These are phyloP conservation scores for Oryzaephilus surinamensis DNA, from an alignment of 1,140 invertebrate genomes.

Conservation along the genomic window DNA sequence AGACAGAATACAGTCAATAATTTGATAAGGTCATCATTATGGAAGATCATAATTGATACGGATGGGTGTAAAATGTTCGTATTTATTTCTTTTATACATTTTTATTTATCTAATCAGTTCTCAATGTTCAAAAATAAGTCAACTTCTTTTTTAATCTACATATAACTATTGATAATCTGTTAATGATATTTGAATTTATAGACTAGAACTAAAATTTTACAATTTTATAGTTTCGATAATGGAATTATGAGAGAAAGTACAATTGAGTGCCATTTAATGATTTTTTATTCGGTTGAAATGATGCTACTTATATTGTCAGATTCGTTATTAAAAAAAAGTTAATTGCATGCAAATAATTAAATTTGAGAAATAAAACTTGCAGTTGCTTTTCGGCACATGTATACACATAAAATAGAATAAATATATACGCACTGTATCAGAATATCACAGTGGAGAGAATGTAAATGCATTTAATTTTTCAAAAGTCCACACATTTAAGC, in stretches of 20 bases:
- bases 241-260: background rate
- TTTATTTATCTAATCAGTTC: slow-evolving; percentile 12
- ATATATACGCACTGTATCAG: slow-evolving; percentile 27
- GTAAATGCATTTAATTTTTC: background rate
- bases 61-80: slow-evolving; percentile 7
- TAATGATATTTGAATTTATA: slow-evolving; percentile 1
- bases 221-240: slow-evolving; percentile 4
- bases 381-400: slow-evolving; percentile 8
- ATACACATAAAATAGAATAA: slow-evolving; percentile 24
- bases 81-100: slow-evolving; percentile 4
- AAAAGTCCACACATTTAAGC: slow-evolving; percentile 15
- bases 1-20: no score
- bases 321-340: background rate
- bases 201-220: background rate
- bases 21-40: slow-evolving; percentile 4
- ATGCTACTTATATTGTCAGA: no score
- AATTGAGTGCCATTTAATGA: no score
- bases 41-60: slow-evolving; percentile 23
- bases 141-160: background rate
- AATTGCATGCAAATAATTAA: background rate
- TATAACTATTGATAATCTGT: background rate
- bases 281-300: no score
- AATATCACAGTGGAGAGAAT: slow-evolving; percentile 29
- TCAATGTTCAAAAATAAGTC: slow-evolving; percentile 7
- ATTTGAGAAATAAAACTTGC: background rate